Base-by-base conservation (phyloP, 2,113 vertebrate genomes). In the Pagrus major region DNA sequence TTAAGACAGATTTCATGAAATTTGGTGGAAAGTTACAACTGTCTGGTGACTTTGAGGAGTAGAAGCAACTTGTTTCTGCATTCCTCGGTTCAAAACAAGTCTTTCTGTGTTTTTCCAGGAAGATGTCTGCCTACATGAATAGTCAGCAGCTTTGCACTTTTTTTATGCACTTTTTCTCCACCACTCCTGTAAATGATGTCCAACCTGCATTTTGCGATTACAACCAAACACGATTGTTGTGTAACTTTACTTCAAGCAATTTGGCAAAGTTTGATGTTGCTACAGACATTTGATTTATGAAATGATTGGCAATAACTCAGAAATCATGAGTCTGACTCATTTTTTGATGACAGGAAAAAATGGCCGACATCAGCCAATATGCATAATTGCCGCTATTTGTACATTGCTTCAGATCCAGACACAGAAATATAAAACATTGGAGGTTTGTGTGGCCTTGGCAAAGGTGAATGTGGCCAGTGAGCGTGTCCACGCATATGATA, bases 61-160 rank as follows among this genome's bases (percentile, higher is more conserved):
- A 46, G 20, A 54, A 35, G 33, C 23, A 51, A 63, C 3, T 7
- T n/a, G 74, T 73, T 25, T 18, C 47, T 56, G 25, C 31, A 59
- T 83, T 72, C 14, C 20, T 52, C 37, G 31, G 23, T 66, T 67
- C 1, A 58, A 60, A 27, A 76, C 5, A 31, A 33, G 39, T 16
- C 18, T 58, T 52, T 37, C 1, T 49, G 31, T 27, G 15, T 65
- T 73, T 63, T 8, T 39, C 35, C 37, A 6, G 33, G 52, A 55
- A 55, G 27, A 29, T 68, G 58, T 51, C 8, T 71, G 51, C n/a
- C 42, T 25, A 33, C 33, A 82, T 16, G 55, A 54, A 71, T 31
- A 44, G n/a, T 49, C 25, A 20, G 1, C 15, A 39, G n/a, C 29
- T 25, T 58, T 8, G 42, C 23, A 16, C 2, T 56, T n/a, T 14